Percentiles rank a stretch among this genome's conserved stretches.
phyloP scores from a whole-genome alignment of 1,140 invertebrate species.

The Cyrtorhinus lividipennis region DNA sequence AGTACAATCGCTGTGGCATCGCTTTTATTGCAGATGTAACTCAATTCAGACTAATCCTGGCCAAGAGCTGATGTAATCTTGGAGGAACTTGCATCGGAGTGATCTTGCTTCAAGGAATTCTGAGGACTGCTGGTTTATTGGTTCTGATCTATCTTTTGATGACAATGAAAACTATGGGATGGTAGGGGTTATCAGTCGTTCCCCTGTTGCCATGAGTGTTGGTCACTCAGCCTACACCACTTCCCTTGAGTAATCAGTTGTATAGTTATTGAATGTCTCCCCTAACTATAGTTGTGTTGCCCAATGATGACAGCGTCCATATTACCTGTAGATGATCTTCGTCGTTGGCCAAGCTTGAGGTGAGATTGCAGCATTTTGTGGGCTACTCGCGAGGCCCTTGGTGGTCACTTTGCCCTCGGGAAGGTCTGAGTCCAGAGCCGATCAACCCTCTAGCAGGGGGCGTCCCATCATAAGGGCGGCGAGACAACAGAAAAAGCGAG shows the following conservation, averaged over 20 bases:
- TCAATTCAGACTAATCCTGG: conserved; percentile 4
- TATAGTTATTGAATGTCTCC: no score
- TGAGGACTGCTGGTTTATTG: no score
- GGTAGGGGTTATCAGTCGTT: no score
- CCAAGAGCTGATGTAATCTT: no score
- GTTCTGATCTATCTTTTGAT: no score
- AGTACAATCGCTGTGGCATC: not conserved
- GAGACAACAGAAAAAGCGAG: conserved; percentile 1
- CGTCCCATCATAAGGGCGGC: not conserved
- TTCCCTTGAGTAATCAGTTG: no score
- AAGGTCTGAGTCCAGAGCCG: not conserved
- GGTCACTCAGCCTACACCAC: no score
- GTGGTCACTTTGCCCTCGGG: not conserved
- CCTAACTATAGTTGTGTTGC: not conserved
- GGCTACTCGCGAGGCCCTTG: conserved; percentile 3
- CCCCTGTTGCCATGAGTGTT: no score
- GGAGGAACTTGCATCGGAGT: no score
- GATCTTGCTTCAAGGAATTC: no score
- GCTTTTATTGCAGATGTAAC: not conserved
- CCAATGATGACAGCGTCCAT: not conserved
- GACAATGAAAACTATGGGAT: no score
- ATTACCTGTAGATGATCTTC: not conserved
- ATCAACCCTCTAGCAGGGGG: not conserved
- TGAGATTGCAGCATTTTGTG: not conserved
- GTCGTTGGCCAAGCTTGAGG: not conserved